phyloP scores from a whole-genome alignment of 2,797 vertebrate species.

The Vultur gryphus region DNA sequence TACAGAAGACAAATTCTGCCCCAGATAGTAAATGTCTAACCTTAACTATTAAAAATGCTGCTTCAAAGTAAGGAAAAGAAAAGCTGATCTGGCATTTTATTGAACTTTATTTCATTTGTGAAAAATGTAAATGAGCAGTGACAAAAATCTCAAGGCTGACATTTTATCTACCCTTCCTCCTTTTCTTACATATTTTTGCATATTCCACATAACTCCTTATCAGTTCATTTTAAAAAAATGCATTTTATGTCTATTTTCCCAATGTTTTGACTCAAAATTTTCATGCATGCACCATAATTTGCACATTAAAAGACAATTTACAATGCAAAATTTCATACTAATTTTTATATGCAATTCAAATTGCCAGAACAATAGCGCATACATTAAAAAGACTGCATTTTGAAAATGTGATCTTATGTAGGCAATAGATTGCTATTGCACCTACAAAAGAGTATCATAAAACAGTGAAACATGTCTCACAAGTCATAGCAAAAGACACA shows the following conservation, averaged over 20 bases:
- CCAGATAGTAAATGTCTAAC: neutral
- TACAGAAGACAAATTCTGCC: neutral
- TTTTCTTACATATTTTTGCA: neutral
- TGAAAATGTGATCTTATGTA: neutral
- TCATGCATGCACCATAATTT: neutral
- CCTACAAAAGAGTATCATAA: neutral
- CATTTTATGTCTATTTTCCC: neutral
- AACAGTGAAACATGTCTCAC: neutral
- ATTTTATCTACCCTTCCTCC: neutral
- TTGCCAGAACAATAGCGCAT: neutral
- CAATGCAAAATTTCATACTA: slow-evolving; percentile 27
- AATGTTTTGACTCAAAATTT: neutral
- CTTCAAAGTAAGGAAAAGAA: neutral
- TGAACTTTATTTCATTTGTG: neutral
- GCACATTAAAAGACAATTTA: neutral
- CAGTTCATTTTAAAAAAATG: neutral
- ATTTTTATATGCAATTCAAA: slow-evolving; percentile 19
- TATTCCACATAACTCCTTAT: neutral
- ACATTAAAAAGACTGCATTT: neutral
- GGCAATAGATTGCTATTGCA: neutral
- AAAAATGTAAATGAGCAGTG: neutral
- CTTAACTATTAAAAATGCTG: neutral
- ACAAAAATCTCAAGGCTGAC: neutral
- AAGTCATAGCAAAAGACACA: slow-evolving; percentile 3
- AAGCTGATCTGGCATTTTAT: neutral